Percentiles rank a stretch among this genome's conserved stretches.
Evolutionary conservation across 2,797 vertebrate genomes (phyloP).

Genomic region (Acanthiza pusilla): DNA sequence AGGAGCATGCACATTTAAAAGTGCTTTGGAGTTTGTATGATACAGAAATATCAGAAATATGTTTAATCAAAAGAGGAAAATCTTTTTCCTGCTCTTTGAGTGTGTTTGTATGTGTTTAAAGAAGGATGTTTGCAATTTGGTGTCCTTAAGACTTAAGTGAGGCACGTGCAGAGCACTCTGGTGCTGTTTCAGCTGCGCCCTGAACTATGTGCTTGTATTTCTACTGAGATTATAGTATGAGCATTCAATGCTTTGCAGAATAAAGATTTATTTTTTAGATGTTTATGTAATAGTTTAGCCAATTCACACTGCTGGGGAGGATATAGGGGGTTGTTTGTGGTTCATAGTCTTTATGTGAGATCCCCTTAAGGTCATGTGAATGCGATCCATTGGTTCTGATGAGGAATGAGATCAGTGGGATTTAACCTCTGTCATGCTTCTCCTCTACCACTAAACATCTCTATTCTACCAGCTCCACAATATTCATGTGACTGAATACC

Average conservation of each 20-base stretch:
- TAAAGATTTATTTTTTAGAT: neutral
- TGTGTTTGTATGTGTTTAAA: neutral
- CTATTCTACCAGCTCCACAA: neutral
- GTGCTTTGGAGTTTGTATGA: neutral
- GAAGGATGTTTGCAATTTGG: neutral
- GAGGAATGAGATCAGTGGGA: neutral
- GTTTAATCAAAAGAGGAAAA: neutral
- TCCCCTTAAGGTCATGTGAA: neutral
- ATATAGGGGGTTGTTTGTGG: neutral
- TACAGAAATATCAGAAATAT: neutral
- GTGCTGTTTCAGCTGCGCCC: neutral
- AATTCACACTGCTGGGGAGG: neutral
- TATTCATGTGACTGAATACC: neutral
- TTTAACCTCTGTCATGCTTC: neutral
- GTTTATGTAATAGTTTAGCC: neutral
- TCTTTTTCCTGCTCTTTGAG: neutral
- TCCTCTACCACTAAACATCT: neutral
- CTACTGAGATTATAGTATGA: neutral
- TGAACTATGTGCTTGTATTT: neutral
- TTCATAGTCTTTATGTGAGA: neutral
- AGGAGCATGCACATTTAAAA: neutral
- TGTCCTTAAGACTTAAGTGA: neutral
- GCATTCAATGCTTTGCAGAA: neutral
- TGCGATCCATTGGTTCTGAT: neutral
- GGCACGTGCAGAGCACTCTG: neutral